Percentiles rank a stretch among this genome's conserved stretches.
Conservation (phyloP, 2,113 vertebrate genomes). For the Corydoras maculifer region DNA sequence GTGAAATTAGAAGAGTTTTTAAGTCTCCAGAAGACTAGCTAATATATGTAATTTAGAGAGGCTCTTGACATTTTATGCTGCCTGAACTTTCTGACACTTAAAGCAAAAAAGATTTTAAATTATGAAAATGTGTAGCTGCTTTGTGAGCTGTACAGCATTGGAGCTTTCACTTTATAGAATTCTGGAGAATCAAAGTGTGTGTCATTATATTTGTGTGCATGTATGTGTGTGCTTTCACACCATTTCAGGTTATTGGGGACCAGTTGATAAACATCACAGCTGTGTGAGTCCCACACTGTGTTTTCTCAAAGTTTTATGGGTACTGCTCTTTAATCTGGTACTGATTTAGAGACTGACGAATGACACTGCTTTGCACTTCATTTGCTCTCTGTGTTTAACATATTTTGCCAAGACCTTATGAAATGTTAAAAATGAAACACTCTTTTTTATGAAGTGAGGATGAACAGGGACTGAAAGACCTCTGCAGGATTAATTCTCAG, state of each 20-base stretch:
- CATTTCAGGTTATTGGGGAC: constrained; percentile 13
- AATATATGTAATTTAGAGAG: no score
- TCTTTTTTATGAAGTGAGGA: neutral
- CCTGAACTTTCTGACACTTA: neutral
- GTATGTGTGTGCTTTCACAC: constrained; percentile 11
- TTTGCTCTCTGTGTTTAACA: neutral
- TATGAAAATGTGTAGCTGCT: neutral
- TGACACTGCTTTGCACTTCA: constrained; percentile 11
- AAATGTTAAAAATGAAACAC: constrained; percentile 28
- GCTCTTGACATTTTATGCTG: no score
- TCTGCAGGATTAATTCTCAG: constrained; percentile 7
- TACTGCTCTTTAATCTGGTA: constrained; percentile 31
- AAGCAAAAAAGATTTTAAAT: neutral
- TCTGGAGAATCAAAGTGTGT: no score
- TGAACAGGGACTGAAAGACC: neutral
- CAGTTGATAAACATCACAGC: constrained; percentile 44
- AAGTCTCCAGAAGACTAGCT: no score
- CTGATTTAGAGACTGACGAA: constrained; percentile 39
- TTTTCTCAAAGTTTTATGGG: constrained; percentile 33
- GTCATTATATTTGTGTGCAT: neutral
- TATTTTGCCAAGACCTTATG: constrained; percentile 4
- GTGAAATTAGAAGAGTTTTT: no score
- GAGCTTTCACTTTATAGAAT: constrained; percentile 13
- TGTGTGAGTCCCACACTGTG: constrained; percentile 33
- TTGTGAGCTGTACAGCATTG: constrained; percentile 9